Conservation (phyloP, 2,888 invertebrate species). For the Sepioteuthis lessoniana region DNA sequence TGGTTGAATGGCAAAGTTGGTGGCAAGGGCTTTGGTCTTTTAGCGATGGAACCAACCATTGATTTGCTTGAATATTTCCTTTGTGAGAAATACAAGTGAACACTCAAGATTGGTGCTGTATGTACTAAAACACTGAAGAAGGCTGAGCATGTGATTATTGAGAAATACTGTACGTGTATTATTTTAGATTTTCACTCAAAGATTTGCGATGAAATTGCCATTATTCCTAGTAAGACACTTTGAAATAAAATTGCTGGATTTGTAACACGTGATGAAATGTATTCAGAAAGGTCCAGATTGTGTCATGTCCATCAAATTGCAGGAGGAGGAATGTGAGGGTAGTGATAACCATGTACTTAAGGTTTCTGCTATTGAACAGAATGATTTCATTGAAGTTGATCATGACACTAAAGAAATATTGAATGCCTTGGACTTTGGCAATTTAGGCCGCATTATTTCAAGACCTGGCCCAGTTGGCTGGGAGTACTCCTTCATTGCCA, state of each 20-base stretch:
- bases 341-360: constrained; percentile 99
- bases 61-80: too few species aligned
- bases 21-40: too few species aligned
- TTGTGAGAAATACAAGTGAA: too few species aligned
- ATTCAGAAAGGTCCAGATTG: constrained; percentile 97
- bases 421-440: constrained; percentile 92
- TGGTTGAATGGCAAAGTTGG: too few species aligned
- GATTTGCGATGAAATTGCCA: constrained; percentile 99
- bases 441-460: too few species aligned
- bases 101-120: too few species aligned
- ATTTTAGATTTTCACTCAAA: constrained; percentile 98
- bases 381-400: constrained; percentile 96
- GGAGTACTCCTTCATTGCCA: too few species aligned
- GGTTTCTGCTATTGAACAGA: constrained; percentile 89
- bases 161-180: constrained; percentile 98
- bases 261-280: constrained; percentile 99
- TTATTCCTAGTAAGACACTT: constrained; percentile 97
- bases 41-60: too few species aligned
- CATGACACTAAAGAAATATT: constrained; percentile 99
- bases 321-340: constrained; percentile 99
- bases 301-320: constrained; percentile 99
- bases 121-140: too few species aligned
- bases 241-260: constrained; percentile 99
- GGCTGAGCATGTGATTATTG: constrained; percentile 99
- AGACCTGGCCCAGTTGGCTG: too few species aligned